phyloP scores from a whole-genome alignment of 2,113 vertebrate genomes.

The Sterna hirundo region DNA sequence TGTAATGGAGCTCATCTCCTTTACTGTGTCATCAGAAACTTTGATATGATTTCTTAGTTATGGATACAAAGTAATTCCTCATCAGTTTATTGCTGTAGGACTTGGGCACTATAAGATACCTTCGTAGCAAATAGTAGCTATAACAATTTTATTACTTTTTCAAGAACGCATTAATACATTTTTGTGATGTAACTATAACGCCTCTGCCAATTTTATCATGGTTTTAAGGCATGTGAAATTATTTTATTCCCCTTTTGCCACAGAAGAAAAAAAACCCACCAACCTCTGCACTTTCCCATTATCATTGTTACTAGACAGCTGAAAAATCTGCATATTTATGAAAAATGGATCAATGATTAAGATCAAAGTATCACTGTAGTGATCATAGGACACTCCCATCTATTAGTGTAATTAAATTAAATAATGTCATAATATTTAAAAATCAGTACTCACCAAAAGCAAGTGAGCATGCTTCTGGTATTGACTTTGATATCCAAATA shows the following conservation, averaged over 20 bases:
- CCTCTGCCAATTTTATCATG: background rate
- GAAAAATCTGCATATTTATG: slow-evolving; percentile 6
- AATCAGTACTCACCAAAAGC: background rate
- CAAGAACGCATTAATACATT: background rate
- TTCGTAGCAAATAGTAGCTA: background rate
- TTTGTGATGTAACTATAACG: background rate
- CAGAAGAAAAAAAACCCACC: background rate
- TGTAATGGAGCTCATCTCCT: background rate
- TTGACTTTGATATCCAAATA: slow-evolving; percentile 7
- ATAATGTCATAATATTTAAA: background rate
- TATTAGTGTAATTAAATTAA: background rate
- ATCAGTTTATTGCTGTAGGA: background rate
- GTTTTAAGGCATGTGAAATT: background rate
- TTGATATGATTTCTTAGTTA: background rate
- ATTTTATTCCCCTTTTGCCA: background rate
- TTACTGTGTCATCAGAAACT: background rate
- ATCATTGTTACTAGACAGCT: background rate
- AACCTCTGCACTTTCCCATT: background rate
- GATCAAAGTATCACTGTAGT: background rate
- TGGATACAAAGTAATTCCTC: background rate
- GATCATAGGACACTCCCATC: background rate
- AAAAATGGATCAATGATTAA: slow-evolving; percentile 7
- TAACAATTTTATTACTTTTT: background rate
- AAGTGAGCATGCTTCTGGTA: background rate
- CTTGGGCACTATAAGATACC: background rate